Base-by-base conservation (phyloP, 1,140 invertebrate species). In the Archivesica marissinica region DNA sequence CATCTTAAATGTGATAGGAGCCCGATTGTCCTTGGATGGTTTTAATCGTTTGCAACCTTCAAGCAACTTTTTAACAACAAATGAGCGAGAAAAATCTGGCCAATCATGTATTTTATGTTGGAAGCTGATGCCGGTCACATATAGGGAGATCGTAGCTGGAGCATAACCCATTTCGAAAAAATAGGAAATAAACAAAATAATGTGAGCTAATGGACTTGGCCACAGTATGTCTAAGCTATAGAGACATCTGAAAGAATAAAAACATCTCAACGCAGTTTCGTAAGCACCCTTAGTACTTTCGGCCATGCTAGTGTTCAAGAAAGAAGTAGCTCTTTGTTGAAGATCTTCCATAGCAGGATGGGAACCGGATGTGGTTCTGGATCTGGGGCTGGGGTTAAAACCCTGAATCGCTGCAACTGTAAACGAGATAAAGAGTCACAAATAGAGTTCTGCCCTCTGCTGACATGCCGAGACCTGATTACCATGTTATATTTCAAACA, bases 341-440 rank as follows among this genome's bases (percentile, higher is more conserved):
- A 77, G n/a, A 77, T 59, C 15, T 33, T 25, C 54, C 74, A 77
- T 20, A 77, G 15, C 15, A 7, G 20, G 23, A 9, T 15, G 9
- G 52, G 50, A 9, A 77, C n/a, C 35, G 20, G 11, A n/a, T 0
- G 1, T 56, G 74, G 44, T 17, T 41, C 13, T 30, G 4, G n/a
- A 30, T 59, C 75, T 77, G 54, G 50, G 13, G 1, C 25, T 25
- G 82, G 74, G 0, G 4, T 44, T 28, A 78, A 30, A 20, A 33
- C 7, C 0, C 82, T 17, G 59, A 86, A 80, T 30, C 47, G 20
- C 7, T 39, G 2, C 50, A 80, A 33, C 61, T 86, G 84, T 2
- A 68, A 59, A 23, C 76, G 64, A 72, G 83, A 85, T n/a, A 85
- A 17, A 35, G 61, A 9, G 74, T 85, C 66, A 66, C n/a, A 44